Evolutionary conservation across 2,888 invertebrate genomes (phyloP).

Genomic region (Podotricha telesiphe): DNA sequence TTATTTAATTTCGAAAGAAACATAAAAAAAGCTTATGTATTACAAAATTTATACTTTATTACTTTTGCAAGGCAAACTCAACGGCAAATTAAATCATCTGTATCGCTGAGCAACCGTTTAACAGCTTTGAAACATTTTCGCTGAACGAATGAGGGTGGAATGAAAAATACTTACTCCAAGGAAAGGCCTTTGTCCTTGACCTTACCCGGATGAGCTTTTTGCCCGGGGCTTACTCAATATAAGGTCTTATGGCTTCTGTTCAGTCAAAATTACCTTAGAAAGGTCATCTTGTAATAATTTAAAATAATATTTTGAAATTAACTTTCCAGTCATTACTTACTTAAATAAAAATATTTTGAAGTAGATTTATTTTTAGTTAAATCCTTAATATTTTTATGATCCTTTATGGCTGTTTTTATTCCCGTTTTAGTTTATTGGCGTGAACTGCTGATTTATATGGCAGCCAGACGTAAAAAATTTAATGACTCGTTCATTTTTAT

Average conservation of each 20-base stretch:
- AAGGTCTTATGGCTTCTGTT: neutral
- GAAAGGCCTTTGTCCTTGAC: constrained; percentile 16
- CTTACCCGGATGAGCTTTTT: constrained; percentile 14
- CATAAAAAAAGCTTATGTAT: neutral
- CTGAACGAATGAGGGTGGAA: neutral
- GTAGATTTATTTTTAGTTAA: too few species aligned
- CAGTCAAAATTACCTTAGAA: neutral
- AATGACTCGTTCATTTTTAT: too few species aligned
- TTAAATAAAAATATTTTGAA: too few species aligned
- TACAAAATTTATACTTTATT: neutral
- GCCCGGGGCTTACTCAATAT: constrained; percentile 13
- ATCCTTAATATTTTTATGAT: too few species aligned
- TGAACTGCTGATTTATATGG: too few species aligned
- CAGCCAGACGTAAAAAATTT: too few species aligned
- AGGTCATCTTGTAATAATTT: constrained; percentile 2
- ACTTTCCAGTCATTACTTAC: too few species aligned
- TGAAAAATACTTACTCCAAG: constrained; percentile 9
- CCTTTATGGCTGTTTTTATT: too few species aligned
- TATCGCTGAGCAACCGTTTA: constrained; percentile 11
- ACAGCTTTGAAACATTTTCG: neutral
- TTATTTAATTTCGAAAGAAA: neutral
- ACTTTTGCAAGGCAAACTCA: neutral
- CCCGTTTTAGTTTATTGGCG: too few species aligned
- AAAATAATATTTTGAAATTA: too few species aligned
- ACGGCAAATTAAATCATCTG: constrained; percentile 7